These are phyloP conservation scores for Tyrophagus putrescentiae DNA, from an alignment of 1,140 invertebrate species.

Conservation along the genomic window DNA sequence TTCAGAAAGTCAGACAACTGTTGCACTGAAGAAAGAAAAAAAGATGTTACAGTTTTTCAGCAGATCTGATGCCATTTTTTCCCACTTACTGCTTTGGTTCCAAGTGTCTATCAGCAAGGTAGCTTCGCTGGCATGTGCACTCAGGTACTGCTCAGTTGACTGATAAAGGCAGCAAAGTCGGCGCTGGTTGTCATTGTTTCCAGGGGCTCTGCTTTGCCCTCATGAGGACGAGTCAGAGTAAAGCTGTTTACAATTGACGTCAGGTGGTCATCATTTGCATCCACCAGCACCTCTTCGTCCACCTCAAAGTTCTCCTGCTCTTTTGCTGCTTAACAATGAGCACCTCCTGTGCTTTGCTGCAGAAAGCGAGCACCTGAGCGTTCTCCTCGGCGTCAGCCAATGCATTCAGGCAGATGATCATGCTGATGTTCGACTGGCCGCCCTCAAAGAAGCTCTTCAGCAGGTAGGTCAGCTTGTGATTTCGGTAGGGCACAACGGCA, in stretches of 20 bases:
- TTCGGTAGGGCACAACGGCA: conserved; percentile 72
- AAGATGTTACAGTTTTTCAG: no score
- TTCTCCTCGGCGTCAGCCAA: background rate
- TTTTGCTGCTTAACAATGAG: no score
- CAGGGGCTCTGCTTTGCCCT: background rate
- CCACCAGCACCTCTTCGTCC: no score
- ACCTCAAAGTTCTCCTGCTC: no score
- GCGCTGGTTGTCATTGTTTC: background rate
- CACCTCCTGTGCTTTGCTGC: no score
- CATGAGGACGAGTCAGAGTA: no score
- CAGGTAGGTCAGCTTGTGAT: conserved; percentile 84
- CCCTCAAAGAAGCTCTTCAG: conserved; percentile 98
- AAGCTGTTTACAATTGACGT: no score
- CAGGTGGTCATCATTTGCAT: no score
- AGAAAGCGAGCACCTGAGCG: background rate
- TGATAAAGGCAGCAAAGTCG: background rate
- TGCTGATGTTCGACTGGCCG: conserved; percentile 79
- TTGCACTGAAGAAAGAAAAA: background rate
- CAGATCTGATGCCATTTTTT: no score
- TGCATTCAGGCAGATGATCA: conserved; percentile 86
- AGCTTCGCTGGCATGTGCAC: background rate
- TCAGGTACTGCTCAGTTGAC: background rate
- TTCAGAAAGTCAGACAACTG: background rate
- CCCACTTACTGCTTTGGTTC: no score
- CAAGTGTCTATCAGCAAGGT: no score